Conservation (phyloP, 2,888 invertebrate species). For the Sepiola atlantica region DNA sequence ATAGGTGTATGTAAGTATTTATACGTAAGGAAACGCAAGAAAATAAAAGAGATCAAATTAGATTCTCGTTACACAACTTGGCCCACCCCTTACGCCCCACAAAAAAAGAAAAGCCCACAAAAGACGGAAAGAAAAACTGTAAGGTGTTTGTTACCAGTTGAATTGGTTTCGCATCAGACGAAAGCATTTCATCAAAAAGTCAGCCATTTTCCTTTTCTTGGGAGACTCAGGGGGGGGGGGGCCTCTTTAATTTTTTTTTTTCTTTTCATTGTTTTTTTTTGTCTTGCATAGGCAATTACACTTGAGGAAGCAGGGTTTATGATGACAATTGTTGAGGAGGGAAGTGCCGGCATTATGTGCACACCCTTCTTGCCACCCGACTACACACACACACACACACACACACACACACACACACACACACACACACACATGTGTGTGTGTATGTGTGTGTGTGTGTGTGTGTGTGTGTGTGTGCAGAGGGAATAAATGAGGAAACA, state of each 20-base stretch:
- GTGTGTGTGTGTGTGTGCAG: no score
- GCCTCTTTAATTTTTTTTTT: not conserved
- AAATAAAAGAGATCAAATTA: not conserved
- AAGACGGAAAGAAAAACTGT: not conserved
- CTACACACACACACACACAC: not conserved
- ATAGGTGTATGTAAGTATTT: not conserved
- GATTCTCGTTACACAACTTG: not conserved
- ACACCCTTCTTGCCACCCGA: not conserved
- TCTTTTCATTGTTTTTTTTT: not conserved
- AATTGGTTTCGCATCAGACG: not conserved
- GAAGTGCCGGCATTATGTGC: not conserved
- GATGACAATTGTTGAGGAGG: not conserved
- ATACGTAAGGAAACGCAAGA: not conserved
- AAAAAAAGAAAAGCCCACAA: not conserved
- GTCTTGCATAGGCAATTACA: not conserved
- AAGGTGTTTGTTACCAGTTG: not conserved
- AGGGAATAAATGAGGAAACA: no score
- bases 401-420: not conserved
- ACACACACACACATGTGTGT: no score
- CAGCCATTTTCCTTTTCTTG: not conserved
- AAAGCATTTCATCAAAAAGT: not conserved
- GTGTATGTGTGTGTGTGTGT: no score
- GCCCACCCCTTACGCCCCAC: not conserved
- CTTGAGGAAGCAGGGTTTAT: slow-evolving; percentile 9
- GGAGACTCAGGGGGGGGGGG: no score